Percentiles rank a stretch among this genome's conserved stretches.
Evolutionary conservation across 2,888 invertebrate genomes (phyloP).

Genomic region (Tromatobia lineatoria): DNA sequence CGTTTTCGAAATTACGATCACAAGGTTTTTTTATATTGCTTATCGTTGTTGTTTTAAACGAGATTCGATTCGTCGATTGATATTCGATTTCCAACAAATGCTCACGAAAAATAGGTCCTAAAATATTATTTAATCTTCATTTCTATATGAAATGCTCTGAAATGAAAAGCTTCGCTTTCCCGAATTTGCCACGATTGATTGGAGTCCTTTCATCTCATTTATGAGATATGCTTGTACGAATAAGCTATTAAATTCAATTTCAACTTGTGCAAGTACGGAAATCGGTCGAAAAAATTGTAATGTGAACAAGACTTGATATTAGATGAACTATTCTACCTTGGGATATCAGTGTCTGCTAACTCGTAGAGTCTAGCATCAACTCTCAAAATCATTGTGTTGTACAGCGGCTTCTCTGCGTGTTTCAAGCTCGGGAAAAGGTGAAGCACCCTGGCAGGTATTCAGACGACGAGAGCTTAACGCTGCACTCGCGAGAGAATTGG

Average conservation of each 20-base stretch:
- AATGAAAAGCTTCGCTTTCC: background rate
- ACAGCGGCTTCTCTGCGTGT: constrained; percentile 4
- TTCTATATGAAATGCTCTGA: background rate
- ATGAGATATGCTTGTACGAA: background rate
- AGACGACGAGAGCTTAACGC: constrained; percentile 63
- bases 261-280: background rate
- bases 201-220: background rate
- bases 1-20: too few relatives aligned
- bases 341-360: constrained; percentile 9
- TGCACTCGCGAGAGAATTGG: constrained; percentile 67
- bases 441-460: constrained; percentile 53
- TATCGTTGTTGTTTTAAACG: too few relatives aligned
- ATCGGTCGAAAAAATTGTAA: background rate
- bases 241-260: background rate
- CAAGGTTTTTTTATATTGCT: too few relatives aligned
- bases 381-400: constrained; percentile 24
- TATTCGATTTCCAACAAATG: too few relatives aligned
- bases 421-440: constrained; percentile 29
- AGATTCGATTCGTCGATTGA: too few relatives aligned
- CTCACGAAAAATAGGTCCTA: too few relatives aligned
- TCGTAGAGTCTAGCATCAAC: constrained; percentile 28
- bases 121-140: background rate
- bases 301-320: background rate
- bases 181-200: too few relatives aligned
- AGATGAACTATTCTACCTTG: background rate